A percentile compares a stretch with the other conserved stretches of the same genome.
Evolutionary conservation across 2,888 invertebrate genomes (phyloP).

Genomic region (Ypsolopha scabrella): DNA sequence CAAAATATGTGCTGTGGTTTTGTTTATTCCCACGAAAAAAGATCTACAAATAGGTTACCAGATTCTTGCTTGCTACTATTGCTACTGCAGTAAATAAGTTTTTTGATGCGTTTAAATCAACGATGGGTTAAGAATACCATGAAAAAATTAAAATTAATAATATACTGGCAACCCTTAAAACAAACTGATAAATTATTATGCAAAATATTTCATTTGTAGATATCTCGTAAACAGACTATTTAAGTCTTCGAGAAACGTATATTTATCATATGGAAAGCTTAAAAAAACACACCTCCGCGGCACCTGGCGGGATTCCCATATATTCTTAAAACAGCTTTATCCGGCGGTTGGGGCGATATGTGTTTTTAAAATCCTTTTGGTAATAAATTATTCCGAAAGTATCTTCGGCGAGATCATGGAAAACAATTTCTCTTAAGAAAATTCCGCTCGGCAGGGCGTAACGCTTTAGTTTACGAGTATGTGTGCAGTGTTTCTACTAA

Average conservation of each 20-base stretch:
- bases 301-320: conserved; percentile 58
- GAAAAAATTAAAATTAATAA: no score
- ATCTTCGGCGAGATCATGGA: conserved; percentile 39
- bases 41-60: no score
- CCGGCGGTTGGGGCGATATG: conserved; percentile 41
- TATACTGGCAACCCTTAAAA: no score
- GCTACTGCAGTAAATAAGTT: no score
- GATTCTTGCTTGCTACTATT: no score
- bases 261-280: neutral
- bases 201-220: no score
- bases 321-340: conserved; percentile 58
- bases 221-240: neutral
- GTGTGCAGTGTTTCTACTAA: no score
- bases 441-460: neutral
- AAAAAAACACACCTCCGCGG: conserved; percentile 1
- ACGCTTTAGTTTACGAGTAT: neutral
- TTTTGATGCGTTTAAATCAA: no score
- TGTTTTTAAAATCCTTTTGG: conserved; percentile 61
- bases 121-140: no score
- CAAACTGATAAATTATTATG: no score
- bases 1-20: no score
- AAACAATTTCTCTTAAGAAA: conserved; percentile 28
- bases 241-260: neutral
- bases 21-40: no score
- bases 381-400: conserved; percentile 58